Evolutionary conservation across 2,113 vertebrate genomes (phyloP).

Genomic region (Seriola rivoliana): DNA sequence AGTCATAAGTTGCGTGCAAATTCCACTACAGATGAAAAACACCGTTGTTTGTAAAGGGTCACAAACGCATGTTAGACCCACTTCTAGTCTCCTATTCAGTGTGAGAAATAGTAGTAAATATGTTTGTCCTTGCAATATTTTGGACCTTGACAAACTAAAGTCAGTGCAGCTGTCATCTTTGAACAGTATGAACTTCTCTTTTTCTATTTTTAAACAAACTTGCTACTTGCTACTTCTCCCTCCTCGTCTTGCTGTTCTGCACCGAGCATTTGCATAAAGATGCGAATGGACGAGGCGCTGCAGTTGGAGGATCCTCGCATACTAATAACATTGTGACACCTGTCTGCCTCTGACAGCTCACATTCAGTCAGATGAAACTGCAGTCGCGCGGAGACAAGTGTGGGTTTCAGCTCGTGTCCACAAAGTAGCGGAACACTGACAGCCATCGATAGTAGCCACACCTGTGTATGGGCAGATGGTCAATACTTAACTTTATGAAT

Average conservation of each 20-base stretch:
- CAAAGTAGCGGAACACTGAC: slow-evolving; percentile 3
- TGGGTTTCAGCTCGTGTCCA: slow-evolving; percentile 9
- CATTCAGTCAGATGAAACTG: slow-evolving; percentile 26
- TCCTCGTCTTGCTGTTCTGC: not conserved
- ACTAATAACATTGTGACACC: slow-evolving; percentile 43
- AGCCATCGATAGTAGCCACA: not conserved
- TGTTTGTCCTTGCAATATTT: slow-evolving; percentile 1
- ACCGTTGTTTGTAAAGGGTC: slow-evolving; percentile 19
- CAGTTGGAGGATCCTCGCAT: slow-evolving; percentile 26
- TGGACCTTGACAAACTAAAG: slow-evolving; percentile 13
- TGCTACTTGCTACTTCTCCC: not conserved
- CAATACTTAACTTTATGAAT: slow-evolving; percentile 25
- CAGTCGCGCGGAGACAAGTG: slow-evolving; percentile 2
- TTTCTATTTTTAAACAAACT: not conserved
- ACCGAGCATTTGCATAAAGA: slow-evolving; percentile 17
- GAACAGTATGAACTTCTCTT: slow-evolving; percentile 6
- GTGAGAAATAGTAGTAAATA: not conserved
- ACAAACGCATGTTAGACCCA: not conserved
- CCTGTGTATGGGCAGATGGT: slow-evolving; percentile 20
- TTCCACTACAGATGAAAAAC: slow-evolving; percentile 17
- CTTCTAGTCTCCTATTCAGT: not conserved
- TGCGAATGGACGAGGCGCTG: not conserved
- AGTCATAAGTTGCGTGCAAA: slow-evolving; percentile 12
- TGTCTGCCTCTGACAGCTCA: slow-evolving; percentile 40
- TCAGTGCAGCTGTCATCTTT: not conserved